phyloP scores from a whole-genome alignment of 2,797 vertebrate genomes.

The Spatula clypeata region DNA sequence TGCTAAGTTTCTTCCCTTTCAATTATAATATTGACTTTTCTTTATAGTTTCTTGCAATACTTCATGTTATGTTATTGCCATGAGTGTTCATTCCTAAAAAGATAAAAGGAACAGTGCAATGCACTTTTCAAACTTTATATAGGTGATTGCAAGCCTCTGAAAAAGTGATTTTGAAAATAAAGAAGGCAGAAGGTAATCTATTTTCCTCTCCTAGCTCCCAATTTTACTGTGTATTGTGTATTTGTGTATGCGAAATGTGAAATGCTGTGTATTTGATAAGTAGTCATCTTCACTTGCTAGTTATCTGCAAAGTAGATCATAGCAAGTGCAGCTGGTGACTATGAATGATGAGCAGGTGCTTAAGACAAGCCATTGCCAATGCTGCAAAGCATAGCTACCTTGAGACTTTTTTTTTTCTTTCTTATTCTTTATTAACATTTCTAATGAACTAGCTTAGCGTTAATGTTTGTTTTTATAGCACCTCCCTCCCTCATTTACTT shows the following conservation, averaged over 20 bases:
- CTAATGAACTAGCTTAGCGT: neutral
- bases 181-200: neutral
- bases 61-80: slow-evolving; percentile 18
- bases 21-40: slow-evolving; percentile 70
- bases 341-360: rapidly evolving
- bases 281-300: neutral
- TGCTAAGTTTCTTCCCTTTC: slow-evolving; percentile 52
- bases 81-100: neutral
- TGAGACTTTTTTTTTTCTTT: neutral
- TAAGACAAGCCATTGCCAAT: neutral
- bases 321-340: neutral
- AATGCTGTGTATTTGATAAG: neutral
- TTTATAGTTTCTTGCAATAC: slow-evolving; percentile 18
- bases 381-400: neutral
- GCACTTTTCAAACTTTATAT: neutral
- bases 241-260: neutral
- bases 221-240: neutral
- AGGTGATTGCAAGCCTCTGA: neutral
- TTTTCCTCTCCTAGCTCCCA: neutral
- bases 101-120: neutral
- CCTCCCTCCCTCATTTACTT: neutral
- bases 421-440: neutral
- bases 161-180: neutral
- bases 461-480: neutral
- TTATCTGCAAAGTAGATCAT: neutral